Conservation (phyloP, 2,113 vertebrate species). For the Sakesphorus luctuosus region DNA sequence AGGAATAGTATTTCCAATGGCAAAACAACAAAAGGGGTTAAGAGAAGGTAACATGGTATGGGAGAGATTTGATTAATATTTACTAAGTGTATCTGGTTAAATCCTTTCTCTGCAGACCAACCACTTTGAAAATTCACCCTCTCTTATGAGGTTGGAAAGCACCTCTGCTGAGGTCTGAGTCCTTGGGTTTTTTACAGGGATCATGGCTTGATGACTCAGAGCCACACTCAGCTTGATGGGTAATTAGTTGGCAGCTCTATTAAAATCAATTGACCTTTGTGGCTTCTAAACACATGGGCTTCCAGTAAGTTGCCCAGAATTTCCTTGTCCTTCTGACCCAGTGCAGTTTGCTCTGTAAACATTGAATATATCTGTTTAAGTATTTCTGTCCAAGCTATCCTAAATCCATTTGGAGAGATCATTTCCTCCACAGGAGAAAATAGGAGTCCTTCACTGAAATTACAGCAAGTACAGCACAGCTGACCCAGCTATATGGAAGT, state of each 20-base stretch:
- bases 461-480: neutral
- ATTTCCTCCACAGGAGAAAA: neutral
- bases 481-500: neutral
- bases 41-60: neutral
- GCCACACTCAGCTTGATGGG: neutral
- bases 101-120: neutral
- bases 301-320: constrained; percentile 31
- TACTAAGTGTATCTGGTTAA: neutral
- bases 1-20: neutral
- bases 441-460: neutral
- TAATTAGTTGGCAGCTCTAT: constrained; percentile 55
- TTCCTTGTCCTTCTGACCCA: constrained; percentile 1
- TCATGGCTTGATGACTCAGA: constrained; percentile 30
- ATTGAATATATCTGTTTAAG: neutral
- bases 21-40: neutral
- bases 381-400: neutral
- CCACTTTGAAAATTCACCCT: neutral
- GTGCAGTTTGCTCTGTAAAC: neutral
- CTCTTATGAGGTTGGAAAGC: neutral
- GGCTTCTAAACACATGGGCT: constrained; percentile 21
- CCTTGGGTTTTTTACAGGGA: neutral
- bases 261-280: constrained; percentile 41
- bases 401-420: neutral
- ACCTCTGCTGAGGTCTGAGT: neutral
- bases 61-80: neutral